A percentile compares a stretch with the other conserved stretches of the same genome.
phyloP scores from a whole-genome alignment of 2,888 invertebrate species.

The Mythimna vitellina region DNA sequence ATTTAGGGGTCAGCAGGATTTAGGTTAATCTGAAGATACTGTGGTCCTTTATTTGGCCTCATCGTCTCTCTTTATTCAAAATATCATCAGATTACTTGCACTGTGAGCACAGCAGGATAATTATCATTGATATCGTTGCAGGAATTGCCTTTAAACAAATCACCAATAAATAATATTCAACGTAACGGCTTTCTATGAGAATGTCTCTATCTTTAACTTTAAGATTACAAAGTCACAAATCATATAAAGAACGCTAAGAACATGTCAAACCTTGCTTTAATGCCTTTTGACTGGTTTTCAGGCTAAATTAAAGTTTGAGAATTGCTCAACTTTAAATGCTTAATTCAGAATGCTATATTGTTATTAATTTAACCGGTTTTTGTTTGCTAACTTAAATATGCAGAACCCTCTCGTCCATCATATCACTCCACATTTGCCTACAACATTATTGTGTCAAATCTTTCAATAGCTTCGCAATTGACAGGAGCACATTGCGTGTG shows the following conservation, averaged over 20 bases:
- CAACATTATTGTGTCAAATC: constrained; percentile 53
- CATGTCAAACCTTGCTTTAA: too few relatives aligned
- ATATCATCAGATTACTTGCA: background rate
- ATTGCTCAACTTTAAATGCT: too few relatives aligned
- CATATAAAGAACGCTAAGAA: too few relatives aligned
- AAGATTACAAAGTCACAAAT: too few relatives aligned
- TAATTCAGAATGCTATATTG: too few relatives aligned
- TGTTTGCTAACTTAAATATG: background rate
- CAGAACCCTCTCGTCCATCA: constrained; percentile 32
- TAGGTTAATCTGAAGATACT: background rate
- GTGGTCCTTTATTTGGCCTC: background rate
- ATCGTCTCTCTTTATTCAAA: background rate
- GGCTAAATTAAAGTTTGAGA: too few relatives aligned
- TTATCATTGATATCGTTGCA: background rate
- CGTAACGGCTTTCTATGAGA: background rate
- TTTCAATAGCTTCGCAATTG: constrained; percentile 75
- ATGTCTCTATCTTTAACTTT: background rate
- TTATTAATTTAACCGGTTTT: background rate
- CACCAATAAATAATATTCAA: background rate
- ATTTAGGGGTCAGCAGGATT: constrained; percentile 44
- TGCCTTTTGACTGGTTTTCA: too few relatives aligned
- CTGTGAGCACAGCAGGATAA: background rate
- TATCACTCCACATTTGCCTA: constrained; percentile 32
- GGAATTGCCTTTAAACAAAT: background rate
- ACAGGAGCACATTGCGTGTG: constrained; percentile 79